Evolutionary conservation across 2,113 vertebrate genomes (phyloP), one percentile per base, ranked within the genome.

Genomic region (Catharus minimus): DNA sequence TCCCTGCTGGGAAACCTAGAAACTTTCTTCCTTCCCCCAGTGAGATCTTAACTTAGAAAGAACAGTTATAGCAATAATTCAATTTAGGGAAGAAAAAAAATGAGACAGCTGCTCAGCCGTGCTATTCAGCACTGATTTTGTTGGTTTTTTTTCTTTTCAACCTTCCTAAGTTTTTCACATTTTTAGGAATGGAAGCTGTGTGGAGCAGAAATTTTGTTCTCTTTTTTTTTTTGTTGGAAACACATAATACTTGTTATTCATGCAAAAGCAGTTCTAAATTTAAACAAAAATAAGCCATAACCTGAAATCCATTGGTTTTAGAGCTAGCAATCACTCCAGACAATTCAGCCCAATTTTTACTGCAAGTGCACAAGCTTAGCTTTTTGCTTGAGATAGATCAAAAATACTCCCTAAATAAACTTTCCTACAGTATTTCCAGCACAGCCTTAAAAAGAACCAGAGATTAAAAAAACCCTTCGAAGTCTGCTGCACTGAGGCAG

Each of bases 31-130:
- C 88, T 94, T 75, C 74, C 74, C 67, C 64, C 67, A 82, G 55
- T 38, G 86, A 90, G 79, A 73, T 86, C 86, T 90, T 90, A 94
- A 75, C 92, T 93, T 88, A 91, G 90, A 88, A 94, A 91, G 88
- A 92, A 90, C 84, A 91, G 85, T 94, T 86, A 82, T 77, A 95
- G 75, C 60, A 83, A 90, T 85, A 93, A 95, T 89, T 90, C 71
- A 92, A 41, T 61, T 86, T 87, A 47, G 55, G 49, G 19, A 89
- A 92, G 43, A 85, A 93, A 90, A 90, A 88, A 93, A 86, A 86
- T 50, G 67, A 82, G 57, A 76, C 55, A 86, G 78, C 50, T 73
- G n/a, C 78, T 72, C 62, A 94, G 33, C 50, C 69, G 24, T 27
- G 41, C 43, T 89, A 89, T 82, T 93, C 81, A 85, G 64, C 20